Percentiles rank a stretch among this genome's conserved stretches.
Evolutionary conservation across 2,113 vertebrate genomes (phyloP).

Genomic region (Sylvia atricapilla): DNA sequence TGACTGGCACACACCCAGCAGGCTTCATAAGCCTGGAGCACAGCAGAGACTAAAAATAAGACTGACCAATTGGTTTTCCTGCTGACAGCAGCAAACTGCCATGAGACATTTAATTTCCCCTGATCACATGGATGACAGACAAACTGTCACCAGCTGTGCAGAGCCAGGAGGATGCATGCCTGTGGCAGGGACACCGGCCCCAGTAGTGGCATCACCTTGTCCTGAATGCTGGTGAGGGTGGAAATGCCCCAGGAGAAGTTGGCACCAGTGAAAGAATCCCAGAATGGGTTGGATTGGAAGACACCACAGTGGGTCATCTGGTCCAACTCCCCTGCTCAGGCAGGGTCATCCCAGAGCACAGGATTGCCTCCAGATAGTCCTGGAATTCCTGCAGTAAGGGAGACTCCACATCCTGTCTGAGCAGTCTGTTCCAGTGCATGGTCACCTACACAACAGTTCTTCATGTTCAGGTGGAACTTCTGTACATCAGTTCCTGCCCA

Average conservation of each 20-base stretch:
- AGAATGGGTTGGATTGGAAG: background rate
- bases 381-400: background rate
- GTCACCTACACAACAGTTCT: background rate
- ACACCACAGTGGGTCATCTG: background rate
- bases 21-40: background rate
- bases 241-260: background rate
- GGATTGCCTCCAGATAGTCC: background rate
- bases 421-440: background rate
- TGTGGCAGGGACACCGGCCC: accelerated
- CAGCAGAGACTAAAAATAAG: constrained; percentile 15
- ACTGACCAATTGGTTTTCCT: background rate
- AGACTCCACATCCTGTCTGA: background rate
- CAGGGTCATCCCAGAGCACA: background rate
- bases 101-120: background rate
- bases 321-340: background rate
- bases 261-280: background rate
- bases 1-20: background rate
- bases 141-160: background rate
- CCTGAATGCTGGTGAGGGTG: accelerated
- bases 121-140: background rate
- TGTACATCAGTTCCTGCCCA: background rate
- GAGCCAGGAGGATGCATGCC: background rate
- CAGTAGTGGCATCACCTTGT: background rate
- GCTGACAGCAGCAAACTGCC: background rate
- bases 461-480: background rate